Base-by-base conservation (phyloP, 2,797 vertebrate genomes). In the Amphiprion clarkii region DNA sequence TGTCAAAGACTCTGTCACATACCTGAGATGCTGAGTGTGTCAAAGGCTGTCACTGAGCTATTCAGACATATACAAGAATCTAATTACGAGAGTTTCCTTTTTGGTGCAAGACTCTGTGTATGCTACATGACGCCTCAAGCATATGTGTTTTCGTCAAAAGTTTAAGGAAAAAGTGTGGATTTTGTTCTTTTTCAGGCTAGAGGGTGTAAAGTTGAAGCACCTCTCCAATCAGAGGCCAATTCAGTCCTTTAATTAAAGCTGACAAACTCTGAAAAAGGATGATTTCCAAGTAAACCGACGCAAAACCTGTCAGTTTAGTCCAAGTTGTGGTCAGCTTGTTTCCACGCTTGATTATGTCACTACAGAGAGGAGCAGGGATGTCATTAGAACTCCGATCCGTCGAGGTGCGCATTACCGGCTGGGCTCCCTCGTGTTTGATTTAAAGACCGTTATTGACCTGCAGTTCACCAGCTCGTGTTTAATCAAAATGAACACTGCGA, bases 401-500 rank as follows among this genome's bases (percentile, higher is more conserved):
- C 0, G 48, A 82, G 68, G 72, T 85, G 75, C 78, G 64, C 63
- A 53, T 81, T 81, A 62, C 53, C 10, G 1, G n/a, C 64, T 75
- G 40, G 14, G 44, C 68, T 44, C 70, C 31, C 49, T 74, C 23
- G 7, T 76, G 71, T 84, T 85, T 83, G 82, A 82, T 85, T 86
- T 86, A 71, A 78, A 79, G 79, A 73, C 69, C 33, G n/a, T 40
- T 71, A 74, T 85, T 90, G 89, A 94, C 86, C 88, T 63, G 69
- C 71, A 74, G 76, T 87, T 84, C 67, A 71, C 62, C n/a, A 63
- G 77, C 76, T 89, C 54, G 76, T 91, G 79, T 83, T 89, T 86
- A 90, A 88, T 92, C 86, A 91, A 87, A 93, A 85, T 42, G 82
- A 93, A 87, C 75, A 57, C 64, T 21, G 80, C 27, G 21, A 77